A percentile compares a stretch with the other conserved stretches of the same genome.
These are phyloP conservation scores for Campylomormyrus numenius DNA, from an alignment of 2,113 vertebrate genomes.

Conservation along the genomic window DNA sequence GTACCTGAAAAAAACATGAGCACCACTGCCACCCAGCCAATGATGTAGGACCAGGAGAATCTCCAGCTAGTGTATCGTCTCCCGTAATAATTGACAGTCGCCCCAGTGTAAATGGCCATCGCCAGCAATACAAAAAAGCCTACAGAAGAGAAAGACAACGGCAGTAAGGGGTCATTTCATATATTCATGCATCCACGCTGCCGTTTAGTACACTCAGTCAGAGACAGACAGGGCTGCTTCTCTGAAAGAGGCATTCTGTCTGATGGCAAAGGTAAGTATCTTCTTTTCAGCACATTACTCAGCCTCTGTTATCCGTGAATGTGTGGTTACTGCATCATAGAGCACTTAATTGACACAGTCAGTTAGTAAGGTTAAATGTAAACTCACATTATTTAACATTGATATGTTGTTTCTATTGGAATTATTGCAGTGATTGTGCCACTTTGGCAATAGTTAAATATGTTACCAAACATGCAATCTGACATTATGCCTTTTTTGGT, in stretches of 20 bases:
- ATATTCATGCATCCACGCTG: background rate
- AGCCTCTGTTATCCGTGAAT: background rate
- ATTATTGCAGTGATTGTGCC: background rate
- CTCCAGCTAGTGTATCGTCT: slow-evolving; percentile 59
- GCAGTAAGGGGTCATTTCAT: background rate
- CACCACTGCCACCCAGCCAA: slow-evolving; percentile 59
- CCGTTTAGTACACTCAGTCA: background rate
- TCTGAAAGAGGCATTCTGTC: background rate
- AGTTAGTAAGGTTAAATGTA: background rate
- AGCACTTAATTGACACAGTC: background rate
- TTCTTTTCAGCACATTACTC: background rate
- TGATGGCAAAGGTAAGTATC: background rate
- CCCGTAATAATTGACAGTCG: slow-evolving; percentile 58
- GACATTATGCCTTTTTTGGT: background rate
- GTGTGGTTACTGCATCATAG: background rate
- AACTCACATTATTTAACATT: background rate
- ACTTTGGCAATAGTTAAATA: background rate
- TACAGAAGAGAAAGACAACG: slow-evolving; percentile 16
- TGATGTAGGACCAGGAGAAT: slow-evolving; percentile 62
- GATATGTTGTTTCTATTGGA: background rate
- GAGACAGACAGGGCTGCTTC: background rate
- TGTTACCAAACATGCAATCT: background rate
- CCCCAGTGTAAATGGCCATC: slow-evolving; percentile 59
- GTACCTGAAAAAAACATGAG: slow-evolving; percentile 63
- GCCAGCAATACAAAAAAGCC: slow-evolving; percentile 60